phyloP scores from a whole-genome alignment of 2,113 vertebrate species.

The Colaptes auratus region DNA sequence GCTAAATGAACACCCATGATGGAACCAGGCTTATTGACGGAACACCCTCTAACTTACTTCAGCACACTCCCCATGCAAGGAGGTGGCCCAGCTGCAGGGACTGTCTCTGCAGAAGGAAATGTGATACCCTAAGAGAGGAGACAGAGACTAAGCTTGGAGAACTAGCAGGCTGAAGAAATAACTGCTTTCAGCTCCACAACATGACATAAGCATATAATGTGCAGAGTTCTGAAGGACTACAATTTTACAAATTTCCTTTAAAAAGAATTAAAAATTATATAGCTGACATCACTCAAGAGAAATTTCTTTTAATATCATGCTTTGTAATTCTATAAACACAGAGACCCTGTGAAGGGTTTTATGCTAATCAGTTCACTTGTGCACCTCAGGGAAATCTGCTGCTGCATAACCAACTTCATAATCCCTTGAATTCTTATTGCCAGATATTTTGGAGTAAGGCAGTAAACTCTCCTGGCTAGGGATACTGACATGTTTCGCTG shows the following conservation, averaged over 20 bases:
- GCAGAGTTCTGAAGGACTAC: not conserved
- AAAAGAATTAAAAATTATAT: not conserved
- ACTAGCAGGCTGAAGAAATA: not conserved
- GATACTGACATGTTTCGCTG: not conserved
- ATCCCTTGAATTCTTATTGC: slow-evolving; percentile 3
- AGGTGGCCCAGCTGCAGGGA: not conserved
- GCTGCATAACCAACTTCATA: not conserved
- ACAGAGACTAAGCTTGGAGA: not conserved
- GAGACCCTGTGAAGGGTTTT: not conserved
- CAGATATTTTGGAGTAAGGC: not conserved
- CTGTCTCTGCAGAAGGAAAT: not conserved
- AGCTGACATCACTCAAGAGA: not conserved
- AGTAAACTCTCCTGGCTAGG: not conserved
- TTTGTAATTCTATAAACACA: not conserved
- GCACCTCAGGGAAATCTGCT: slow-evolving; percentile 10
- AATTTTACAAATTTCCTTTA: not conserved
- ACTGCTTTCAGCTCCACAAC: not conserved
- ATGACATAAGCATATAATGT: not conserved
- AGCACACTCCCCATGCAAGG: fast-evolving
- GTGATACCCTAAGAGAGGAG: not conserved
- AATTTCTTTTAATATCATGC: not conserved
- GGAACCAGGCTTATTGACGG: not conserved
- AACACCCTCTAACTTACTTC: not conserved
- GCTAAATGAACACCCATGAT: not conserved
- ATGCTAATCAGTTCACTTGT: not conserved